Conservation (phyloP, 2,888 invertebrate genomes). For the Apodemia duryi region DNA sequence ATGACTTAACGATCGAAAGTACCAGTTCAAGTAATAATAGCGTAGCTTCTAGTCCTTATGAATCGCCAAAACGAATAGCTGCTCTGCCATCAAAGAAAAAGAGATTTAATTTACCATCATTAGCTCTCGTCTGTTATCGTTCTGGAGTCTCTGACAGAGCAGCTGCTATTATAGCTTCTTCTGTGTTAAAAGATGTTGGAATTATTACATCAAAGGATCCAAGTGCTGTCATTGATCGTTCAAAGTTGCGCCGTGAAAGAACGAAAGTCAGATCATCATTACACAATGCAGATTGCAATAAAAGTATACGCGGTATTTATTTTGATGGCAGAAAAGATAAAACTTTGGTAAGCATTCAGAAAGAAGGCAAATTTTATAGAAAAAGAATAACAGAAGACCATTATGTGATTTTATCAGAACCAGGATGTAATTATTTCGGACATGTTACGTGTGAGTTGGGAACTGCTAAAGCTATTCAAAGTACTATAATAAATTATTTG, state of each 20-base stretch:
- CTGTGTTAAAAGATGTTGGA: not conserved
- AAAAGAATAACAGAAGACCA: too few relatives aligned
- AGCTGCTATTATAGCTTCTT: not conserved
- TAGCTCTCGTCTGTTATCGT: not conserved
- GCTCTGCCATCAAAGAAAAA: not conserved
- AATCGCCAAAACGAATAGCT: not conserved
- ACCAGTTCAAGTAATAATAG: constrained; percentile 2
- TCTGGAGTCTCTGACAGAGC: not conserved
- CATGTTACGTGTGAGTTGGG: too few relatives aligned
- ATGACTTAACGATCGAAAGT: not conserved
- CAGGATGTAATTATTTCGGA: too few relatives aligned
- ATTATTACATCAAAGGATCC: constrained; percentile 5
- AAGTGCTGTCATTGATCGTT: constrained; percentile 6
- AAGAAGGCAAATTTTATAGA: too few relatives aligned
- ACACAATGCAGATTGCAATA: not conserved
- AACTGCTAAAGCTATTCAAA: too few relatives aligned
- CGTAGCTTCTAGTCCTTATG: not conserved
- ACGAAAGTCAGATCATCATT: not conserved
- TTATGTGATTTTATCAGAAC: too few relatives aligned
- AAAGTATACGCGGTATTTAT: too few relatives aligned
- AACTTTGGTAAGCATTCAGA: too few relatives aligned
- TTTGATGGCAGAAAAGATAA: too few relatives aligned
- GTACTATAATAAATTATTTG: too few relatives aligned
- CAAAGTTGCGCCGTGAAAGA: constrained; percentile 4
- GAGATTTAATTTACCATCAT: not conserved